Percentiles rank a stretch among this genome's conserved stretches.
Conservation (phyloP, 1,140 invertebrate species). For the Heliconius congener region DNA sequence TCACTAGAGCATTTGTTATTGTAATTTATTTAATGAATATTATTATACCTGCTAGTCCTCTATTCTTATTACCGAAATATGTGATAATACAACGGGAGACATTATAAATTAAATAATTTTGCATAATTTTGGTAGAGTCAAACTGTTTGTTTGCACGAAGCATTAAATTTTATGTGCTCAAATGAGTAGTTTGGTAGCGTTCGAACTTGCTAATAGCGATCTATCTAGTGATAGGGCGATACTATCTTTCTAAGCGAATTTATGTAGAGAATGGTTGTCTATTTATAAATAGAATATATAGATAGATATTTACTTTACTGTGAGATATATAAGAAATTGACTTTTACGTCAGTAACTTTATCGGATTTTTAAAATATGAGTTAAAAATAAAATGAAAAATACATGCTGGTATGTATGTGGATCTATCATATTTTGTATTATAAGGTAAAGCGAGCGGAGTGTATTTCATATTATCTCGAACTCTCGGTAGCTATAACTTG, state of each 20-base stretch:
- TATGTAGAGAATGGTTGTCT: not conserved
- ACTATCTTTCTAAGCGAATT: conserved; percentile 36
- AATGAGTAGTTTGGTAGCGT: conserved; percentile 55
- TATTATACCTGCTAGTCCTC: not conserved
- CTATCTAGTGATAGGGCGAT: conserved; percentile 33
- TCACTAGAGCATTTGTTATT: not conserved
- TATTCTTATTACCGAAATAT: not conserved
- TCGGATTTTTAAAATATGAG: too few relatives aligned
- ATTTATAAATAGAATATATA: not conserved
- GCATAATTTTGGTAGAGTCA: conserved; percentile 44
- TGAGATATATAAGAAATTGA: too few relatives aligned
- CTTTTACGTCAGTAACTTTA: too few relatives aligned
- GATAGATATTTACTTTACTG: too few relatives aligned
- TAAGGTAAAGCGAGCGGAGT: too few relatives aligned
- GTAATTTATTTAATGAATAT: not conserved
- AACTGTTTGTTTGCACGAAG: conserved; percentile 55
- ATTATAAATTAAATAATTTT: conserved; percentile 42
- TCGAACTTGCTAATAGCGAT: conserved; percentile 42
- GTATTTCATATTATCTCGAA: too few relatives aligned
- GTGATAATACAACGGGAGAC: conserved; percentile 22
- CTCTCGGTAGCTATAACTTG: too few relatives aligned
- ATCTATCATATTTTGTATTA: not conserved
- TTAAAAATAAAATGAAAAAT: too few relatives aligned
- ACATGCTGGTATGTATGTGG: too few relatives aligned
- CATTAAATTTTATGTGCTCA: conserved; percentile 54